Percentiles rank a stretch among this genome's conserved stretches.
Evolutionary conservation across 2,888 invertebrate species (phyloP).

Genomic region (Cerastoderma edule): DNA sequence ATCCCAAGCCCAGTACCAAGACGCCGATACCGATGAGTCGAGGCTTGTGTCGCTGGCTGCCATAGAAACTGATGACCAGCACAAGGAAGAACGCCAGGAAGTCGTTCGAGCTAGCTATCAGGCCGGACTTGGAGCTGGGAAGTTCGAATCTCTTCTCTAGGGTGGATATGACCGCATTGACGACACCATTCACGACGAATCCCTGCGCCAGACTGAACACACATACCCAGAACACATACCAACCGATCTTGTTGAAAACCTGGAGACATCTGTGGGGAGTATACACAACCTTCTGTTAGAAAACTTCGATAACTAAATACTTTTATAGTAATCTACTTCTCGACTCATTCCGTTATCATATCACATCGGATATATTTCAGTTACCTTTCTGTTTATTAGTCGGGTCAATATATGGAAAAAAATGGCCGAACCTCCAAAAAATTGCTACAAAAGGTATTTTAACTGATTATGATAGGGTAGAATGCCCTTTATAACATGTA

Average conservation of each 20-base stretch:
- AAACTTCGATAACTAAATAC: no score
- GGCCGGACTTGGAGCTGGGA: constrained; percentile 64
- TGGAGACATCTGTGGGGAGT: constrained; percentile 54
- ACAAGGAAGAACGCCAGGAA: constrained; percentile 65
- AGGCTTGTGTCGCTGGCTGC: constrained; percentile 64
- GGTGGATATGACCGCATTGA: constrained; percentile 65
- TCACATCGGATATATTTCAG: no score
- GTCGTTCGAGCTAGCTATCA: constrained; percentile 67
- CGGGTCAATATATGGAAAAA: no score
- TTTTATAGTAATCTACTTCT: no score
- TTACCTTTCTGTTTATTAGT: no score
- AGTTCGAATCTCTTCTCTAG: constrained; percentile 65
- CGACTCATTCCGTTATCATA: no score
- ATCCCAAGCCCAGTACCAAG: constrained; percentile 62
- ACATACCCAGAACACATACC: constrained; percentile 66
- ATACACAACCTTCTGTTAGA: background rate
- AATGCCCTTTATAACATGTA: no score
- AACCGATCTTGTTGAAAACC: constrained; percentile 62
- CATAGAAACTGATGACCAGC: constrained; percentile 64
- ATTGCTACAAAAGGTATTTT: no score
- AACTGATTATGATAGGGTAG: no score
- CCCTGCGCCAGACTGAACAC: constrained; percentile 65
- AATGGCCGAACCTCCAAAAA: no score
- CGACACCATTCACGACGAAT: constrained; percentile 64
- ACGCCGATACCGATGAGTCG: constrained; percentile 64